phyloP scores from a whole-genome alignment of 2,888 invertebrate genomes.

The Tortricodes alternella region DNA sequence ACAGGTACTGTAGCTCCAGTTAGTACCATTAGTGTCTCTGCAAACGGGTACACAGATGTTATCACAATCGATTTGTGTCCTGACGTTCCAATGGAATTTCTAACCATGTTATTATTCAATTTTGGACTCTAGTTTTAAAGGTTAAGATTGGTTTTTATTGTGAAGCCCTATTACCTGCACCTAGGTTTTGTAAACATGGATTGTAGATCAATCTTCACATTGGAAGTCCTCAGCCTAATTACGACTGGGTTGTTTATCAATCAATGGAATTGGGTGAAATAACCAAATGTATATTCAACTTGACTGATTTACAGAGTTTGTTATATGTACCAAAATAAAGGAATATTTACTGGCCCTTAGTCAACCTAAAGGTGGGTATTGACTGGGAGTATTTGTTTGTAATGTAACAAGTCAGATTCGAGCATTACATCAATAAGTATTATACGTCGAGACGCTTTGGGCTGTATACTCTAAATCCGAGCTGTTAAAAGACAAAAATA shows the following conservation, averaged over 20 bases:
- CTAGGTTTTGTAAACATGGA: constrained; percentile 4
- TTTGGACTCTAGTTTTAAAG: background rate
- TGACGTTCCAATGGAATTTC: constrained; percentile 32
- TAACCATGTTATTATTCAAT: background rate
- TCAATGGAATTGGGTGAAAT: background rate
- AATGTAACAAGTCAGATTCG: no score
- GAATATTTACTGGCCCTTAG: no score
- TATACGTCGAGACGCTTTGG: no score
- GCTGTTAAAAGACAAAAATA: no score
- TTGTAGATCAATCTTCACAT: constrained; percentile 10
- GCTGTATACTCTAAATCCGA: no score
- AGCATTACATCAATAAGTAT: no score
- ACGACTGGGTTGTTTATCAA: constrained; percentile 6
- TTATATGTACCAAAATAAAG: no score
- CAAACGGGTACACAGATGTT: constrained; percentile 39
- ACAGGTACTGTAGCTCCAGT: constrained; percentile 34
- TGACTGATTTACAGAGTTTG: background rate
- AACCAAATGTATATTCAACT: background rate
- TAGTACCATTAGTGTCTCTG: constrained; percentile 35
- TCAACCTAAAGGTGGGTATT: no score
- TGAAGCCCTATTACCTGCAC: background rate
- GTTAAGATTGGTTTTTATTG: background rate
- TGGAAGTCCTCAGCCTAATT: constrained; percentile 13
- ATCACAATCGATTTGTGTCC: constrained; percentile 37
- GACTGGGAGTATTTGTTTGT: no score